phyloP scores from a whole-genome alignment of 2,797 vertebrate genomes.

The Tapera naevia region DNA sequence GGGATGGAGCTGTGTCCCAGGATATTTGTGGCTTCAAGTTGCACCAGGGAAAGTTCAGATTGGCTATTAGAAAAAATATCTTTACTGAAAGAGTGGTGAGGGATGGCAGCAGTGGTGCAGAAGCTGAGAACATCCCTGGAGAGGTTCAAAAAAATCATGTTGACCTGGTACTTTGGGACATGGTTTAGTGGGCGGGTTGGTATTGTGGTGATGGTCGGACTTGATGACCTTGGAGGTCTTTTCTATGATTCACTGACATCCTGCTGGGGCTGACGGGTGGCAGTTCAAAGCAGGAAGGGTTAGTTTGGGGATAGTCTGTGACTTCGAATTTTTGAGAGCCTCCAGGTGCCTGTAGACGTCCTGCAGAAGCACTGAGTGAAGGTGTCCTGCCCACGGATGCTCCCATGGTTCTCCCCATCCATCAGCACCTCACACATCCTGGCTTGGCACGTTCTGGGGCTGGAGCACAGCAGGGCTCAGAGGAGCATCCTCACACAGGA shows the following conservation, averaged over 20 bases:
- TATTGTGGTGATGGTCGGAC: no score
- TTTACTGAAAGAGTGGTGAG: no score
- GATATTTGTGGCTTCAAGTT: no score
- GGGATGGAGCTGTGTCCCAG: accelerated
- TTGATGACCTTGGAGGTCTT: no score
- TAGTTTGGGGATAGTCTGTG: accelerated
- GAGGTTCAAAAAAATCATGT: no score
- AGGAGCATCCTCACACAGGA: accelerated
- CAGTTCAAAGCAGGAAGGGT: accelerated
- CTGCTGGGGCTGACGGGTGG: background rate
- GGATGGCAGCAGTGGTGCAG: no score
- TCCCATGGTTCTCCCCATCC: background rate
- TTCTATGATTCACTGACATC: background rate
- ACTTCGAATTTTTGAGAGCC: background rate
- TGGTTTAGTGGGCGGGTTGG: no score
- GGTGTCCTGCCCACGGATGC: background rate
- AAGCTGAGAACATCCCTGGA: no score
- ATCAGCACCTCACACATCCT: background rate
- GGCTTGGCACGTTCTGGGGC: background rate
- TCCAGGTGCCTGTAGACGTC: accelerated
- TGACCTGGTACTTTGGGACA: no score
- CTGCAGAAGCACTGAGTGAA: background rate
- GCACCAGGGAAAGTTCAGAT: no score
- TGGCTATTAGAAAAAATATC: no score
- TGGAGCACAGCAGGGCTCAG: accelerated